Conservation (phyloP, 2,113 vertebrate genomes). For the Galeopterus variegatus region DNA sequence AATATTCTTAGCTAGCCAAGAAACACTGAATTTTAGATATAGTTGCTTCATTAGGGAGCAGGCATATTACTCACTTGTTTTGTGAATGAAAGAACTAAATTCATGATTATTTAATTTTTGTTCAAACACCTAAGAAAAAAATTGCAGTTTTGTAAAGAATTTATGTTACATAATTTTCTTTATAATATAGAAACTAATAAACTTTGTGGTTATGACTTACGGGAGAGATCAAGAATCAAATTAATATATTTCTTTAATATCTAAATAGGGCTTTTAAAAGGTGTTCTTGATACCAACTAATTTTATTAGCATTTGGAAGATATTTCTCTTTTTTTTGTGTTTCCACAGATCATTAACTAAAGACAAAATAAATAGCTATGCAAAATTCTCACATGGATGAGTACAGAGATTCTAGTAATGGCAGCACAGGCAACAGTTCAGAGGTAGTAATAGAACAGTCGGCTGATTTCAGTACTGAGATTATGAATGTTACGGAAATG, state of each 20-base stretch:
- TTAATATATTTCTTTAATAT: conserved; percentile 26
- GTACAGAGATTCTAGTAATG: conserved; percentile 83
- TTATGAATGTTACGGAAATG: conserved; percentile 92
- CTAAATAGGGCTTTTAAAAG: conserved; percentile 30
- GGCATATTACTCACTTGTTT: neutral
- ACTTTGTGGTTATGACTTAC: neutral
- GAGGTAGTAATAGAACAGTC: conserved; percentile 82
- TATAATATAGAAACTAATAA: conserved; percentile 18
- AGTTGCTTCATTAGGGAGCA: neutral
- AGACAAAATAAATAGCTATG: conserved; percentile 81
- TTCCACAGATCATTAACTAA: conserved; percentile 80
- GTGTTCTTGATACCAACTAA: neutral
- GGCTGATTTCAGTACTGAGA: conserved; percentile 89
- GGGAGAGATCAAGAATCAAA: conserved; percentile 40
- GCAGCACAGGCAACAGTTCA: conserved; percentile 73
- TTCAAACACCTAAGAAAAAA: neutral
- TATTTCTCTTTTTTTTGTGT: conserved; percentile 54
- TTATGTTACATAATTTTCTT: neutral
- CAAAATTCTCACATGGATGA: conserved; percentile 87
- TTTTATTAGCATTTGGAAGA: neutral
- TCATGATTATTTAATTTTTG: neutral
- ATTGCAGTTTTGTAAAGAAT: neutral
- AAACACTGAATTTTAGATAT: conserved; percentile 20
- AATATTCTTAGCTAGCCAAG: neutral
- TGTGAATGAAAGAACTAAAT: conserved; percentile 6